These are phyloP conservation scores for Corythoichthys intestinalis DNA, from an alignment of 2,113 vertebrate species.

Conservation along the genomic window DNA sequence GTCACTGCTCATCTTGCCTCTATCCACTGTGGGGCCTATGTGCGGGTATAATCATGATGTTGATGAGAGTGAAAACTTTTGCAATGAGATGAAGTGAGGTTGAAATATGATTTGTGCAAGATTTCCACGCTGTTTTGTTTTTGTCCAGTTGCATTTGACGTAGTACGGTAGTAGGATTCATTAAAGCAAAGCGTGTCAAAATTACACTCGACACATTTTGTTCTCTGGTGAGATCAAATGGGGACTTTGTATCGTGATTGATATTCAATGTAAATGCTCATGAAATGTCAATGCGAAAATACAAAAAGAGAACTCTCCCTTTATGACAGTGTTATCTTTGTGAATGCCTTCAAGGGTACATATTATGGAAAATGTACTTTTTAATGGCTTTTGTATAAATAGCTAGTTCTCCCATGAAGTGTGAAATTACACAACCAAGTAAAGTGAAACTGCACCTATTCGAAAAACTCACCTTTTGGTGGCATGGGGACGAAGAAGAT, in stretches of 20 bases:
- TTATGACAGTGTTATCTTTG: neutral
- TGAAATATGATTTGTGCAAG: constrained; percentile 13
- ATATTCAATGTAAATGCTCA: neutral
- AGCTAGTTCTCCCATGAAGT: neutral
- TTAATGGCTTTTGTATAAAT: neutral
- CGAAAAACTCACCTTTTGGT: too few species aligned
- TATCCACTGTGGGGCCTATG: neutral
- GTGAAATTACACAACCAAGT: neutral
- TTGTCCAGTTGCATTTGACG: constrained; percentile 8
- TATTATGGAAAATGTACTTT: neutral
- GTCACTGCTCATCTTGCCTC: too few species aligned
- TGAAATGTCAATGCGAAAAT: neutral
- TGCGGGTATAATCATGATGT: neutral
- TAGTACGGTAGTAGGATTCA: constrained; percentile 1
- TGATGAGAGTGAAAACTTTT: constrained; percentile 17
- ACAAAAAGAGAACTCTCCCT: neutral
- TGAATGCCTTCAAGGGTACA: neutral
- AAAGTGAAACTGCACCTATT: neutral
- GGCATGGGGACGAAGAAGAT: too few species aligned
- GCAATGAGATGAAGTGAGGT: constrained; percentile 1
- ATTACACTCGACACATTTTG: constrained; percentile 17
- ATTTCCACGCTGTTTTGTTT: constrained; percentile 25
- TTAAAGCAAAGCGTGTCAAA: constrained; percentile 16
- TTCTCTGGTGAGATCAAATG: constrained; percentile 8
- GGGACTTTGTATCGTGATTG: neutral